Evolutionary conservation across 2,113 vertebrate species (phyloP).

Genomic region (Trichechus manatus): DNA sequence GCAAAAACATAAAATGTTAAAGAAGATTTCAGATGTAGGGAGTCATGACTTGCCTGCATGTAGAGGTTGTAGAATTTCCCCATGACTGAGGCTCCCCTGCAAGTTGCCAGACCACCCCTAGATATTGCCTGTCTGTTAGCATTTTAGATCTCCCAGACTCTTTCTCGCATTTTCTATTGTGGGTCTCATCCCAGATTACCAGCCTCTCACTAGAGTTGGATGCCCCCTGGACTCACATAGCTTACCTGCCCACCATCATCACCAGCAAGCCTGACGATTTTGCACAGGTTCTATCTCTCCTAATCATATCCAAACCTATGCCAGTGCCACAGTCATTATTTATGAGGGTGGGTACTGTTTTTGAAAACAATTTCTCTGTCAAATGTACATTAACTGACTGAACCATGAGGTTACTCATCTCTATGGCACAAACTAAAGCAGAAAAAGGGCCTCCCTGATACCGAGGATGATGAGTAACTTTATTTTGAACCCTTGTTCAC

Average conservation of each 20-base stretch:
- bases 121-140: neutral
- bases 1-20: neutral
- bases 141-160: neutral
- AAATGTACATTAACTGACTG: conserved; percentile 29
- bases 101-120: neutral
- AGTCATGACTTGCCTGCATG: neutral
- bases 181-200: neutral
- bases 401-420: neutral
- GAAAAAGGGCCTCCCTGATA: neutral
- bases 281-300: neutral
- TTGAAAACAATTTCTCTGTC: conserved; percentile 44
- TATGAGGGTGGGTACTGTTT: neutral
- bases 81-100: neutral
- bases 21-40: conserved; percentile 9
- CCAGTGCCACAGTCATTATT: neutral
- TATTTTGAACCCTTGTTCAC: neutral
- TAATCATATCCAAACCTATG: neutral
- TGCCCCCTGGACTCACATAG: neutral
- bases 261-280: neutral
- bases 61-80: neutral
- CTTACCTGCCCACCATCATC: neutral
- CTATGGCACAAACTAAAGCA: neutral
- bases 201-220: neutral
- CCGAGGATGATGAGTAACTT: neutral
- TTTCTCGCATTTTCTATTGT: neutral